Evolutionary conservation across 2,113 vertebrate genomes (phyloP), one percentile per base, ranked within the genome.

Genomic region (Dolichotis patagonum): DNA sequence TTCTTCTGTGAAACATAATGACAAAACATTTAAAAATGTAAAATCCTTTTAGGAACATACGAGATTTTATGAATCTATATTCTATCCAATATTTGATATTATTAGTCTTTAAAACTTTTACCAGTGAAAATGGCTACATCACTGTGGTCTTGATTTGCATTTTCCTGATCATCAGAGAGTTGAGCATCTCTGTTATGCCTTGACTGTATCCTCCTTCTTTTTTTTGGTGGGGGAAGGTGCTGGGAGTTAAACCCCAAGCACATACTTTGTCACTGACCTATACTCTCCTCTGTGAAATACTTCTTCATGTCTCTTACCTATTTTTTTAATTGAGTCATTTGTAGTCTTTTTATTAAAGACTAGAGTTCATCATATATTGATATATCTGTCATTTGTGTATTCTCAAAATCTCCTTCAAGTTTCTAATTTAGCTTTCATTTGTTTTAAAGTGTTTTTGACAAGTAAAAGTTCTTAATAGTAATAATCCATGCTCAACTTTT

Each of bases 381-480:
- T 56, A 90, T 46, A 71, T 94, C 83, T 92, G 71, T 90, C 71
- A 90, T 52, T 82, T 65, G 32, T 43, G 8, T 65, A 93, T 58
- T 92, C 9, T 67, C 20, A 89, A 30, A 73, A 93, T 65, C 43
- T 95, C 49, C 26, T 81, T 88, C 54, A 85, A 65, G 20, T 24
- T 41, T 52, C 3, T 69, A 60, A 38, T n/a, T 52, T 89, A 20
- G 52, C 52, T 87, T 92, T 38, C 16, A 83, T 30, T 93, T 91
- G 28, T 28, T 83, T 87, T 78, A 65, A 73, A 17, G 0, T 65
- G 5, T 78, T 91, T 46, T 82, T 75, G 43, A 41, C 65, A 14
- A 93, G 30, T 58, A 90, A 56, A 96, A 89, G 11, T 56, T 62
- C 85, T 62, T 84, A 71, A 83, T 84, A 69, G 43, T 84, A 94